Base-by-base conservation (phyloP, 2,797 vertebrate genomes). In the Megalops cyprinoides region DNA sequence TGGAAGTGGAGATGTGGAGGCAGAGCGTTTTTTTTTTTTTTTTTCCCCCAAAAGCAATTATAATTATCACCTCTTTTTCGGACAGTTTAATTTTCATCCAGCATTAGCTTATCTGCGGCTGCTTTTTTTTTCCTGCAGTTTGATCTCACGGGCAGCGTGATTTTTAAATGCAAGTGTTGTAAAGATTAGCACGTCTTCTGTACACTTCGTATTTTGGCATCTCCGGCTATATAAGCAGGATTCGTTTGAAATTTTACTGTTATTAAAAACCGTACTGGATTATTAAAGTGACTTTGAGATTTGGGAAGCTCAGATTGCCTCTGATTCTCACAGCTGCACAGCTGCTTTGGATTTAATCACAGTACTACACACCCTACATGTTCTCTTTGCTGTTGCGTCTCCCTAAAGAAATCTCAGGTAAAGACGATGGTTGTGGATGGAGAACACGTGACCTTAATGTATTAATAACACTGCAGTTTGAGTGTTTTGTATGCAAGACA, bases 11-110 rank as follows among this genome's bases (percentile, higher is more conserved):
- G 67, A 71, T 44, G 39, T n/a, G 20, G 14, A 67, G 12, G 62
- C 76, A 49, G 58, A 46, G 75, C 15, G 71, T 77, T 77, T 83
- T 71, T 51, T 80, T 69, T 49, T 49, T 76, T 82, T 2, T n/a
- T n/a, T n/a, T n/a, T n/a, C n/a, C n/a, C 9, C 14, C 65, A 53
- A 80, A 83, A 62, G 67, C 67, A 71, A 83, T 55, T 76, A 81
- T 71, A 79, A 79, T 62, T 67, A 79, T 80, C 39, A 34, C 42
- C 49, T 71, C 44, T 53, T 71, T 71, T 39, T 71, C 14, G 67
- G 67, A 71, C 67, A 71, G 67, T 71, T 71, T 71, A 71, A 71
- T 6, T 76, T 79, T 76, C 28, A 79, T 85, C 67, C 67, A 81
- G 75, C 77, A 20, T 81, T 76, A 28, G 31, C 71, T 79, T 78